These are phyloP conservation scores for Elachura formosa DNA, from an alignment of 2,113 vertebrate species.

Conservation along the genomic window DNA sequence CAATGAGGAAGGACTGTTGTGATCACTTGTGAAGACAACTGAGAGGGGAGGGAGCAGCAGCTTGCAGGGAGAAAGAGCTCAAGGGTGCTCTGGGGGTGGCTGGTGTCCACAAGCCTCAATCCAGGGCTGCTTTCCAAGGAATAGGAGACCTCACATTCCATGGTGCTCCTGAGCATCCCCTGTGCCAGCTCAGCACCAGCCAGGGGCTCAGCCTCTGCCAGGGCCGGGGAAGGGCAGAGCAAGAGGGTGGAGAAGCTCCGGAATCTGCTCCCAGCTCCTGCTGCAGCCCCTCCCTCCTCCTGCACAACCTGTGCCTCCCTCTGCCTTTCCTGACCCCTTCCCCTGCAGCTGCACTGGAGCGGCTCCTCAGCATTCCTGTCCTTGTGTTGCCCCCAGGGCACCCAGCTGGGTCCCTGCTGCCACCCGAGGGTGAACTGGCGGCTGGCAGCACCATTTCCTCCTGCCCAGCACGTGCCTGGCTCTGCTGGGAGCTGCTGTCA, in stretches of 20 bases:
- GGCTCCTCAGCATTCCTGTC: neutral
- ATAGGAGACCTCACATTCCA: neutral
- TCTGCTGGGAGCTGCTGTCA: neutral
- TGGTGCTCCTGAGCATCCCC: neutral
- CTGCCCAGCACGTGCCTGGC: neutral
- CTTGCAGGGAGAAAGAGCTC: neutral
- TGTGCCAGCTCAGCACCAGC: neutral
- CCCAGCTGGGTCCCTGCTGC: neutral
- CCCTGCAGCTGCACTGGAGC: neutral
- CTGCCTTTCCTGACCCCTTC: too few species aligned
- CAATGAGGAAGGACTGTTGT: neutral
- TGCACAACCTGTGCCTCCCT: neutral
- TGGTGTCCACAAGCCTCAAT: fast-evolving
- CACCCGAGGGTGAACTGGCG: neutral
- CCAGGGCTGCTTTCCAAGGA: neutral
- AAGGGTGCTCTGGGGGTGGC: fast-evolving
- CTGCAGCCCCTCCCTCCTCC: neutral
- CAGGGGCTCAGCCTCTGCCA: neutral
- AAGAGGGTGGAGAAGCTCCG: neutral
- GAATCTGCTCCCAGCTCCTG: neutral
- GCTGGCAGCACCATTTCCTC: neutral
- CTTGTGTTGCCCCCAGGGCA: neutral
- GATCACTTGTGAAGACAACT: too few species aligned
- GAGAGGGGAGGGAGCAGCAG: neutral
- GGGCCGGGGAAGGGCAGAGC: neutral